Evolutionary conservation across 2,113 vertebrate genomes (phyloP).

Genomic region (Scomber japonicus): DNA sequence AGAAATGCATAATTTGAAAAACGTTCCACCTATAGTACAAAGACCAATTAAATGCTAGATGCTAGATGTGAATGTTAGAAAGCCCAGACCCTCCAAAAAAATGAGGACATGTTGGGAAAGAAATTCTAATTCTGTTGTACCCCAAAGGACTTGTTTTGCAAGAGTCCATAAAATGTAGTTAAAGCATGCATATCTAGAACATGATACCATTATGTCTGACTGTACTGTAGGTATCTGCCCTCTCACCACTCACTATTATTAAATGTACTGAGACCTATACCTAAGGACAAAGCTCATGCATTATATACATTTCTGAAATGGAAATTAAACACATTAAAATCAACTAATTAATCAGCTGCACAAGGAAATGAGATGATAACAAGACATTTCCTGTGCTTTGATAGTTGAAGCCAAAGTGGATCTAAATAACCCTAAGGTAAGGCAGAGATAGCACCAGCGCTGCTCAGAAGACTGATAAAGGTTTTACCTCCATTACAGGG

Average conservation of each 20-base stretch:
- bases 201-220: not conserved
- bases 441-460: slow-evolving; percentile 32
- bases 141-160: not conserved
- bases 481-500: slow-evolving; percentile 64
- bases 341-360: slow-evolving; percentile 76
- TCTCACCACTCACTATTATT: not conserved
- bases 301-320: slow-evolving; percentile 35
- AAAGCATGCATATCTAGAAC: too few species aligned
- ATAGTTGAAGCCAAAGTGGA: slow-evolving; percentile 46
- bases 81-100: slow-evolving; percentile 11
- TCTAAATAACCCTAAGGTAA: slow-evolving; percentile 63
- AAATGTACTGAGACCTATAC: not conserved
- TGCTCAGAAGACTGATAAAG: slow-evolving; percentile 62
- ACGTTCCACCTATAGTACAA: not conserved
- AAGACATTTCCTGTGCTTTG: slow-evolving; percentile 56
- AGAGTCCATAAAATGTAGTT: not conserved
- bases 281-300: not conserved
- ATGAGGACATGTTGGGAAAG: slow-evolving; percentile 7
- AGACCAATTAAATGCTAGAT: slow-evolving; percentile 6
- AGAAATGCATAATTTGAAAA: not conserved
- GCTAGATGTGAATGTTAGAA: not conserved
- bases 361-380: slow-evolving; percentile 70
- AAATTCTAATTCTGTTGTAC: not conserved
- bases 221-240: not conserved
- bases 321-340: slow-evolving; percentile 45